phyloP scores from a whole-genome alignment of 2,888 invertebrate genomes.

The Protula sp. region DNA sequence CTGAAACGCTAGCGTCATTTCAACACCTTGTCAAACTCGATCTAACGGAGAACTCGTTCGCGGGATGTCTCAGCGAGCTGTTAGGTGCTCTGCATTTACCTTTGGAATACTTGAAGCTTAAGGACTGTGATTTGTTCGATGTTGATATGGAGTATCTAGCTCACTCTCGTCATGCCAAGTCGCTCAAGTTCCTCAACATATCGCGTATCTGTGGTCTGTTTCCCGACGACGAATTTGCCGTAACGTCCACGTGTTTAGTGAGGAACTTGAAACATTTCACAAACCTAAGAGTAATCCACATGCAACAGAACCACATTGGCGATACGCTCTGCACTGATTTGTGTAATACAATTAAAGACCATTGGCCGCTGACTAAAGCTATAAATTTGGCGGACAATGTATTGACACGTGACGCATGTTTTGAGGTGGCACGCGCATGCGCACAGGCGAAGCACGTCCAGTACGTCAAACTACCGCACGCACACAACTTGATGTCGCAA shows the following conservation, averaged over 20 bases:
- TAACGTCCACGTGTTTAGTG: conserved; percentile 29
- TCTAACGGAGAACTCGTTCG: conserved; percentile 34
- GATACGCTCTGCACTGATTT: conserved; percentile 27
- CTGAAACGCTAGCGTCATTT: conserved; percentile 19
- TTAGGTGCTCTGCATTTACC: conserved; percentile 28
- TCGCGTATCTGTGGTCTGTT: conserved; percentile 36
- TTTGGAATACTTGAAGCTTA: conserved; percentile 31
- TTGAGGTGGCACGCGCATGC: conserved; percentile 28
- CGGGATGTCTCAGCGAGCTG: conserved; percentile 36
- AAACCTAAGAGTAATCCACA: conserved; percentile 28
- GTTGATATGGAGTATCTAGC: conserved; percentile 28
- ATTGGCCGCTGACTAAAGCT: conserved; percentile 25
- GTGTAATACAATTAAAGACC: conserved; percentile 21
- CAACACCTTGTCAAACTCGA: conserved; percentile 29
- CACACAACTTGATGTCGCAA: conserved; percentile 7
- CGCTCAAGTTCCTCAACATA: conserved; percentile 33
- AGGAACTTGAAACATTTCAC: conserved; percentile 30
- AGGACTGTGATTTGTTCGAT: conserved; percentile 37
- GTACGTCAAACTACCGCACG: conserved; percentile 11
- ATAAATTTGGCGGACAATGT: conserved; percentile 33
- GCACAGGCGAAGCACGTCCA: conserved; percentile 28
- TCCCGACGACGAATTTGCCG: conserved; percentile 31
- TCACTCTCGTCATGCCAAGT: conserved; percentile 29
- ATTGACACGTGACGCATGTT: conserved; percentile 26
- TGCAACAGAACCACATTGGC: conserved; percentile 34